phyloP scores from a whole-genome alignment of 1,140 invertebrate species.

The Polypedilum vanderplanki region DNA sequence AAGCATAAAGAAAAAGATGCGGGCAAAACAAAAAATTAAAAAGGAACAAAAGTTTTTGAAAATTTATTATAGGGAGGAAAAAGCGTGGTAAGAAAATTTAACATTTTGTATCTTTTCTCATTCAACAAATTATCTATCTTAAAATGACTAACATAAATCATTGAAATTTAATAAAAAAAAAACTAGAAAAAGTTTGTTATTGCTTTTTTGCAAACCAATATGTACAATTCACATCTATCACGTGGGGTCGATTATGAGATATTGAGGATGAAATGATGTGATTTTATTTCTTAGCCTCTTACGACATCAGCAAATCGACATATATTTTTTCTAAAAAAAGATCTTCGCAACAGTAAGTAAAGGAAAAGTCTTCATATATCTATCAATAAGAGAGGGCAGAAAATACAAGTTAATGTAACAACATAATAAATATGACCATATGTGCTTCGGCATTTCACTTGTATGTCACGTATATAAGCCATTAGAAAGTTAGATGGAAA shows the following conservation, averaged over 20 bases:
- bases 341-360: not conserved
- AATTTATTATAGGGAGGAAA: not conserved
- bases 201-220: not conserved
- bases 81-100: no score
- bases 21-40: not conserved
- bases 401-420: conserved; percentile 4
- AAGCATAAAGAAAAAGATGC: not conserved
- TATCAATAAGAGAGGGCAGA: not conserved
- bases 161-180: not conserved
- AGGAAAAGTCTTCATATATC: not conserved
- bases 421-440: conserved; percentile 27
- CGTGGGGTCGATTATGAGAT: conserved; percentile 9
- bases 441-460: not conserved
- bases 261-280: not conserved
- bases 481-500: conserved; percentile 25
- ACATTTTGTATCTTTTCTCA: not conserved
- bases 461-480: conserved; percentile 17
- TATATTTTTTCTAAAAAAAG: not conserved
- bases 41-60: not conserved
- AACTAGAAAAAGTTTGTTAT: not conserved
- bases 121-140: conserved; percentile 16
- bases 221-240: not conserved
- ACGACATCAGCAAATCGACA: not conserved
- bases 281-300: not conserved
- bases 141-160: conserved; percentile 20